Evolutionary conservation across 1,140 invertebrate species (phyloP), one percentile per base, ranked within the genome.

Genomic region (Sinonovacula constricta): DNA sequence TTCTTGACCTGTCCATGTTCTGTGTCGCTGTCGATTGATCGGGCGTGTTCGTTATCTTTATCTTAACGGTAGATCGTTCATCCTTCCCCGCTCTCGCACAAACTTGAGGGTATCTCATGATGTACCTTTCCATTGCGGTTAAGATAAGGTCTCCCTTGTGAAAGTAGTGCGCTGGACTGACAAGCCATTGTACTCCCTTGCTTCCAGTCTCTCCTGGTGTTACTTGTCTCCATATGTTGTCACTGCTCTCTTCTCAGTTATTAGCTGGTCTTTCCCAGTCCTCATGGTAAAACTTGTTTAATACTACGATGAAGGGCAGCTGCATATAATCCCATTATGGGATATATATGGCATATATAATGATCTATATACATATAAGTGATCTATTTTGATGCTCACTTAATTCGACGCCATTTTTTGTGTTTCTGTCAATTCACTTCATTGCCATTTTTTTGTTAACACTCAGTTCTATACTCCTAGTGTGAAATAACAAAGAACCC

Each of bases 221-320:
- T 31, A 70, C 68, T n/a, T 57, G 51, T 70, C 68, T 70, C 66
- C 53, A 39, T 49, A 54, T 7, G 66, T 14, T 68, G 66, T 68
- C 66, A 68, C 66, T 68, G 66, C n/a, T n/a, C 66, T 68, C 24
- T 68, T 68, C 66, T 5, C 66, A 68, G 66, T 68, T 68, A 49
- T 68, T 49, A 68, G 39, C 39, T 45, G 39, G 39, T 45, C 39
- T 45, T 45, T 45, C 39, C 39, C 39, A 45, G 18, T 18, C 51
- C 39, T 68, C 66, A 68, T 39, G n/a, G 49, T 33, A 7, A 53
- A 28, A n/a, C n/a, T n/a, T n/a, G n/a, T n/a, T n/a, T n/a, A n/a
- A n/a, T n/a, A n/a, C n/a, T n/a, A n/a, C n/a, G n/a, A n/a, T n/a
- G n/a, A n/a, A n/a, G n/a, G n/a, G n/a, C n/a, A n/a, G n/a, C n/a